phyloP scores from a whole-genome alignment of 2,113 vertebrate species.

The Toxotes jaculatrix region DNA sequence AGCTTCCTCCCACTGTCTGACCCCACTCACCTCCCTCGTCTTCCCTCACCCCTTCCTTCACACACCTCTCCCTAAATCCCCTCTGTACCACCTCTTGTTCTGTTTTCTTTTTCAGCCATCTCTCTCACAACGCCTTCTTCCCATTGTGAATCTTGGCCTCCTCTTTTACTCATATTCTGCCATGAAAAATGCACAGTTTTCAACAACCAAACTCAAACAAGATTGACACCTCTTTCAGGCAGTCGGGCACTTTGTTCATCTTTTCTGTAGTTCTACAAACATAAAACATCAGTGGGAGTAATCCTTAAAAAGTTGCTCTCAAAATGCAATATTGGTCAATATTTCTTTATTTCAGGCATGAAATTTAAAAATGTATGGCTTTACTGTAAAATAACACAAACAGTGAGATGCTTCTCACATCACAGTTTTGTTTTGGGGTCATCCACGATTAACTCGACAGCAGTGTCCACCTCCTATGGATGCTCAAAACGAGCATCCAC shows the following conservation, averaged over 20 bases:
- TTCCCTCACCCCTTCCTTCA: conserved; percentile 58
- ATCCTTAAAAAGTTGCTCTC: too few relatives aligned
- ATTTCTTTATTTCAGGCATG: too few relatives aligned
- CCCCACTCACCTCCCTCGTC: conserved; percentile 76
- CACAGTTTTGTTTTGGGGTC: background rate
- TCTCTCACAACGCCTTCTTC: conserved; percentile 24
- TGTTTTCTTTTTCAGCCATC: conserved; percentile 50
- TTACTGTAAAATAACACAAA: too few relatives aligned
- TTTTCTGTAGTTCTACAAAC: too few relatives aligned
- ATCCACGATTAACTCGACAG: background rate
- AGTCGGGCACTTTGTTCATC: too few relatives aligned
- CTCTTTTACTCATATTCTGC: background rate
- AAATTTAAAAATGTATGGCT: too few relatives aligned
- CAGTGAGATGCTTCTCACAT: too few relatives aligned
- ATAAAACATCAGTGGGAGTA: too few relatives aligned
- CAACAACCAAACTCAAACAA: too few relatives aligned
- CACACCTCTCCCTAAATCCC: conserved; percentile 70
- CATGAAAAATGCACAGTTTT: background rate
- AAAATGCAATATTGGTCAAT: too few relatives aligned
- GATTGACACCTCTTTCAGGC: too few relatives aligned
- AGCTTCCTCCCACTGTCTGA: conserved; percentile 79
- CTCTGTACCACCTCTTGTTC: conserved; percentile 56
- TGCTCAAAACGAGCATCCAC: background rate
- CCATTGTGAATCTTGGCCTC: conserved; percentile 1
- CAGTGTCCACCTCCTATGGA: background rate